These are phyloP conservation scores for Nudaria mundana DNA, from an alignment of 2,888 invertebrate genomes.

Conservation along the genomic window DNA sequence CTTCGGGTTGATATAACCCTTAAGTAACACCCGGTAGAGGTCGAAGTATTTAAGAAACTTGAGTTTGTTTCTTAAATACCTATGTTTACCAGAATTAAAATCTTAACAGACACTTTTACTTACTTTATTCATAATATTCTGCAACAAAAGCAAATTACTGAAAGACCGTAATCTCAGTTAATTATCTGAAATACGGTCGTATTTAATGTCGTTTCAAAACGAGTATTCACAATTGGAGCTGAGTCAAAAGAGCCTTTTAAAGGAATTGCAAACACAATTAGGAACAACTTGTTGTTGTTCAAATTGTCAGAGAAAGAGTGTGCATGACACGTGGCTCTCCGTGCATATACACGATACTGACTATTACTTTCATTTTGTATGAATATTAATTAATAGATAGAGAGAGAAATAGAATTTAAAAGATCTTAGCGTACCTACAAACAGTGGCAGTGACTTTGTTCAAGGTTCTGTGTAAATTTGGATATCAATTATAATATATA, in stretches of 20 bases:
- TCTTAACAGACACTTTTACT: no score
- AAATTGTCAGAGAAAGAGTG: slow-evolving; percentile 67
- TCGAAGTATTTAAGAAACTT: no score
- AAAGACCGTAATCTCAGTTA: slow-evolving; percentile 74
- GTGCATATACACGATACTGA: slow-evolving; percentile 28
- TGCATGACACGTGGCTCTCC: slow-evolving; percentile 41
- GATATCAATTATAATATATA: no score
- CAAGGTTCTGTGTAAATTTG: no score
- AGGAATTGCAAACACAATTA: slow-evolving; percentile 77
- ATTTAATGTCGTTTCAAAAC: slow-evolving; percentile 72
- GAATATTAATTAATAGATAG: no score
- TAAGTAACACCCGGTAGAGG: no score
- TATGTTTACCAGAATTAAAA: no score
- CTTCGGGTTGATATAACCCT: no score
- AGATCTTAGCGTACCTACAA: no score
- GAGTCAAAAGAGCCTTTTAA: slow-evolving; percentile 72
- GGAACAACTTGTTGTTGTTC: slow-evolving; percentile 65
- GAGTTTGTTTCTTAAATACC: no score
- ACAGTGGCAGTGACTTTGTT: no score
- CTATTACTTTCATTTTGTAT: slow-evolving; percentile 2
- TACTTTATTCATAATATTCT: slow-evolving; percentile 37
- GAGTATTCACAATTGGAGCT: slow-evolving; percentile 69
- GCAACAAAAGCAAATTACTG: slow-evolving; percentile 62
- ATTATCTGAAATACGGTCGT: slow-evolving; percentile 75
- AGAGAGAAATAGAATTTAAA: no score